phyloP scores from a whole-genome alignment of 2,113 vertebrate genomes.

The Indri indri region DNA sequence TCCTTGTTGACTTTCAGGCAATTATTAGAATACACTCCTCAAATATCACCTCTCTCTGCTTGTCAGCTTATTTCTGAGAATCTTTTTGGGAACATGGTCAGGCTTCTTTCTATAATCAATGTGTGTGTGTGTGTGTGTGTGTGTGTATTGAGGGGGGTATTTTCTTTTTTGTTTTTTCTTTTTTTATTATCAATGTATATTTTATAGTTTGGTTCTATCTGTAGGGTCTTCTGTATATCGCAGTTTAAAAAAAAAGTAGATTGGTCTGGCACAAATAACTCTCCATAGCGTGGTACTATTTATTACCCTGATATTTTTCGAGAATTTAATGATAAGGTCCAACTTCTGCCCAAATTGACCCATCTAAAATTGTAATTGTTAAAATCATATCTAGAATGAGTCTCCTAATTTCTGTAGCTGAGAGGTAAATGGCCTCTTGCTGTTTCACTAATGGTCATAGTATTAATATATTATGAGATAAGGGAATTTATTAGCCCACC shows the following conservation, averaged over 20 bases:
- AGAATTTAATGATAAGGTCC: background rate
- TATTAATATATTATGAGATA: background rate
- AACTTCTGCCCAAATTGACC: background rate
- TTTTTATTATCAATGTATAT: background rate
- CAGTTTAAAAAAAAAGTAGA: background rate
- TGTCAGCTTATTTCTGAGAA: constrained; percentile 34
- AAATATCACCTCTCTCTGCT: background rate
- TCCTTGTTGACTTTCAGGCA: background rate
- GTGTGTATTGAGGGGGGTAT: background rate
- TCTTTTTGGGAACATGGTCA: background rate
- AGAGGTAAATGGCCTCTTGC: background rate
- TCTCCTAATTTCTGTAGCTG: background rate
- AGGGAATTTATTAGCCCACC: background rate
- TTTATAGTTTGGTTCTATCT: constrained; percentile 36
- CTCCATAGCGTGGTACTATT: background rate
- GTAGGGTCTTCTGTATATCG: background rate
- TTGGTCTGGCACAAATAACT: background rate
- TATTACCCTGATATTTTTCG: background rate
- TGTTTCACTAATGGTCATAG: background rate
- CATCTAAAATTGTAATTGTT: background rate
- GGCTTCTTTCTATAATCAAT: background rate
- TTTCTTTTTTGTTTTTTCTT: too few species aligned
- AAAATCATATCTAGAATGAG: background rate
- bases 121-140: too few species aligned
- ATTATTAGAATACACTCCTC: background rate